Base-by-base conservation (phyloP, 35 echinoderm and acorn worm species). In the Patiria miniata region DNA sequence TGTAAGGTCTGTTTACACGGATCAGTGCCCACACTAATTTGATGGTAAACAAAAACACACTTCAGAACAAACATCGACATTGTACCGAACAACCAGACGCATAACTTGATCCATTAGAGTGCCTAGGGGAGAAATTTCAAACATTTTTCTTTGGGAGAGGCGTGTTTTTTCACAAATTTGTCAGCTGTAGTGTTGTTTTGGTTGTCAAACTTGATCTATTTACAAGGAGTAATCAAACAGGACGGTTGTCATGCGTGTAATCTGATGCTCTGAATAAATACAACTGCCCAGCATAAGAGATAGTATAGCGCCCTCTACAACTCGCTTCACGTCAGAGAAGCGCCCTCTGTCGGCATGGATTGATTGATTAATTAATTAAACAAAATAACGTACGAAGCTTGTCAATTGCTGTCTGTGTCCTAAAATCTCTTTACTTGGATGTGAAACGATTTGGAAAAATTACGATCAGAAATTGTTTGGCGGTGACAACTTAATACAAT, bases 41-140 rank as follows among this genome's bases (percentile, higher is more conserved):
- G 26, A 73, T 32, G 65, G 65, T 73, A 73, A 73, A 73, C 65
- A 14, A 73, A 73, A 73, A 26, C 65, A 22, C 34, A 36, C 34
- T 73, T 73, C 26, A 30, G 65, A 73, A 36, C 65, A 73, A 73
- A 73, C 26, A 23, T 73, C 34, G 18, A 10, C 29, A 14, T 73
- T 32, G 26, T 73, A 14, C 34, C 19, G 61, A 73, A 73, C 29
- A 6, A 47, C 12, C 12, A 6, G 12, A 47, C 42, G 42, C 42
- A 36, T 73, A 73, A 34, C 15, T 30, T 73, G 65, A 73, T 73
- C 29, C 65, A 73, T 73, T 73, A 73, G 26, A 73, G 26, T 73
- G 29, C 34, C 34, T 73, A 14, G 7, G 26, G 26, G 42, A 73
- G 65, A 32, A 28, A 32, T 34, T 73, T 26, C 21, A 73, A 73